These are phyloP conservation scores for Limenitis camilla DNA, from an alignment of 2,888 invertebrate genomes.

Conservation along the genomic window DNA sequence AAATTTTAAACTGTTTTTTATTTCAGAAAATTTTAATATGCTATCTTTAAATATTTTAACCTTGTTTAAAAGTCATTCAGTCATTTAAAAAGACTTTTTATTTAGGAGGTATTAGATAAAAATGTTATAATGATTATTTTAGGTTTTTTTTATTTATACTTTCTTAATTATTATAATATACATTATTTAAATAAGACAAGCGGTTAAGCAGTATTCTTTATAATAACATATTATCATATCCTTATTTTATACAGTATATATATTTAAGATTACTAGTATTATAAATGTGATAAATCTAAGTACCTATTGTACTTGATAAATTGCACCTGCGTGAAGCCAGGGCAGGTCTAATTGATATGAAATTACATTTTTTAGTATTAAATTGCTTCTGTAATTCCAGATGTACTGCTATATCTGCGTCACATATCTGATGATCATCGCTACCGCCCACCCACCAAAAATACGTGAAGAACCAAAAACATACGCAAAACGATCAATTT, in stretches of 20 bases:
- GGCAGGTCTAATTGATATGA: too few species aligned
- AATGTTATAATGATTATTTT: not conserved
- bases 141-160: not conserved
- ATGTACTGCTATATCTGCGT: constrained; percentile 68
- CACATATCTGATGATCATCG: constrained; percentile 56
- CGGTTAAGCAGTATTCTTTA: too few species aligned
- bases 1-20: too few species aligned
- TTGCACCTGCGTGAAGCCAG: too few species aligned
- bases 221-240: not conserved
- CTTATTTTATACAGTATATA: not conserved
- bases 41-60: too few species aligned
- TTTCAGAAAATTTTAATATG: too few species aligned
- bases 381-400: constrained; percentile 37
- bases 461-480: constrained; percentile 34
- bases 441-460: constrained; percentile 46
- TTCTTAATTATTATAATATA: not conserved
- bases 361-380: not conserved
- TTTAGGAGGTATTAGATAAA: not conserved
- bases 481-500: constrained; percentile 53
- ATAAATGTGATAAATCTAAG: too few species aligned
- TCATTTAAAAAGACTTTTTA: too few species aligned
- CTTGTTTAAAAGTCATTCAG: too few species aligned
- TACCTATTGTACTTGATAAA: too few species aligned
- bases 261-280: not conserved
- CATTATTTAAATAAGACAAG: not conserved